phyloP scores from a whole-genome alignment of 2,113 vertebrate genomes.

The Hyaena hyaena region DNA sequence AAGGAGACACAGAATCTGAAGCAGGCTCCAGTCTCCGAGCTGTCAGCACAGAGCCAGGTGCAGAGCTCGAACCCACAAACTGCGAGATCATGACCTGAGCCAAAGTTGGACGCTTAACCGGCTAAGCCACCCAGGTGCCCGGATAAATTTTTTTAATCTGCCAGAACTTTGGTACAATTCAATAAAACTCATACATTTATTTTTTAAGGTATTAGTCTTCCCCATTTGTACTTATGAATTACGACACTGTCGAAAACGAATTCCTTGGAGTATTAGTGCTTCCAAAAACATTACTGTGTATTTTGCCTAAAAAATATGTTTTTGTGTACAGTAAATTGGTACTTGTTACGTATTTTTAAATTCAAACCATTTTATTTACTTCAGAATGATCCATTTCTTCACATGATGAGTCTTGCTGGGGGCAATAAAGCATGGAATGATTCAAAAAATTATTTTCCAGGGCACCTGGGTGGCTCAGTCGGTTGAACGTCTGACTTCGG shows the following conservation, averaged over 20 bases:
- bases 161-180: neutral
- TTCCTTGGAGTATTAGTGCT: neutral
- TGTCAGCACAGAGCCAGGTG: too few species aligned
- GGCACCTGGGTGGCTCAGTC: too few species aligned
- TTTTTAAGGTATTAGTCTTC: neutral
- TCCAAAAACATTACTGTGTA: neutral
- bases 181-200: neutral
- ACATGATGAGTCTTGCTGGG: neutral
- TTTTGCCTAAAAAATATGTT: neutral
- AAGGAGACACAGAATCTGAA: too few species aligned
- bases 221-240: neutral
- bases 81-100: too few species aligned
- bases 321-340: neutral
- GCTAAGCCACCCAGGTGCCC: too few species aligned
- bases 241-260: neutral
- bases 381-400: neutral
- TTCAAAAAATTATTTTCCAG: neutral
- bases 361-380: neutral
- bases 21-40: too few species aligned
- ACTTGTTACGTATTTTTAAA: neutral
- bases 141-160: neutral
- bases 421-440: neutral
- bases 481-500: too few species aligned
- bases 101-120: too few species aligned
- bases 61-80: too few species aligned